Evolutionary conservation across 2,888 invertebrate genomes (phyloP), one percentile per base, ranked within the genome.

Genomic region (Chironomus riparius): DNA sequence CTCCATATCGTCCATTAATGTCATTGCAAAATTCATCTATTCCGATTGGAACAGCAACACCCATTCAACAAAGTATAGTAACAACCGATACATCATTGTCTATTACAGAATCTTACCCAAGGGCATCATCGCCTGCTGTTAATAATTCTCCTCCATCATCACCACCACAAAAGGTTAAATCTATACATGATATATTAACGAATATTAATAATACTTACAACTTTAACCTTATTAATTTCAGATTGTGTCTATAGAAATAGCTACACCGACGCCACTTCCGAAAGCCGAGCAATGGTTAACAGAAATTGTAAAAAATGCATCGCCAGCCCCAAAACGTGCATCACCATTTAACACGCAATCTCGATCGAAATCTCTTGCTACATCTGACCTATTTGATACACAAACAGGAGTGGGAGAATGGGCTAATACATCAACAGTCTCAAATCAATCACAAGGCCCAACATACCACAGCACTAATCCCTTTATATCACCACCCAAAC

Each of bases 251-350:
- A 80, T 84, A 21, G 84, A 85, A 78, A 80, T 83, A 3, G 82
- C 85, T 3, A 82, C 85, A 70, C 83, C 86, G 77, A 86, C 92
- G 82, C 93, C 93, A 28, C 38, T 38, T 38, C 38, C 38, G 38
- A 91, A 90, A 83, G 92, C 93, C 0, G 93, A 93, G 80, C 93
- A 93, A 80, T 93, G 93, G 93, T 84, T 94, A 78, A 92, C 92
- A 7, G 89, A 91, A 79, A 88, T 92, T 68, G 89, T 90, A 13
- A 87, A 87, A 78, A 87, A 87, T 78, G 86, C 86, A 80, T 88
- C 87, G 75, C 84, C 85, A 75, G 82, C 87, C 4, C 85, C 86
- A 73, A 82, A 89, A 79, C 81, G 86, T 79, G 84, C 89, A 80
- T 85, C 89, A 15, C 86, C 87, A 61, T 83, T 88, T 74, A 84